Evolutionary conservation across 2,113 vertebrate genomes (phyloP).

Genomic region (Balaeniceps rex): DNA sequence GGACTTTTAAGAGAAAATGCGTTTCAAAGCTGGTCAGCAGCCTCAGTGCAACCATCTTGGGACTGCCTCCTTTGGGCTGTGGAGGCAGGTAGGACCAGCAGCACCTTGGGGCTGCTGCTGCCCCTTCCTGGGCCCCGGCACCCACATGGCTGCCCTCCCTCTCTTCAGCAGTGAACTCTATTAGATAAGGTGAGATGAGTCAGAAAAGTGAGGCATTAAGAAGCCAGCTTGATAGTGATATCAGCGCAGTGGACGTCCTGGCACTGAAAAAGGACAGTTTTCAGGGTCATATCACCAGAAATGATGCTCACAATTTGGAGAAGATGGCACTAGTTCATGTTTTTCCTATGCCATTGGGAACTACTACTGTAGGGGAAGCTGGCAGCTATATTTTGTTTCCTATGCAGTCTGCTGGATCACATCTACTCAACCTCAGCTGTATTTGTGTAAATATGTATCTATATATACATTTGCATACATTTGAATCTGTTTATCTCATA

Average conservation of each 20-base stretch:
- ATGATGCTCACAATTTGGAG: not conserved
- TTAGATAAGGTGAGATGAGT: not conserved
- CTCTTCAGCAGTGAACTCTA: not conserved
- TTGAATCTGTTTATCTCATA: not conserved
- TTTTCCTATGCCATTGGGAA: not conserved
- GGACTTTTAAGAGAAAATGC: not conserved
- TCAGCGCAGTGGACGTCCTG: not conserved
- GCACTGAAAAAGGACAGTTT: not conserved
- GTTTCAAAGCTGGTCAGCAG: not conserved
- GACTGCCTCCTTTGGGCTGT: not conserved
- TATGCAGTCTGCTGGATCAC: not conserved
- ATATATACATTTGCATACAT: slow-evolving; percentile 4
- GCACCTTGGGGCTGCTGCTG: not conserved
- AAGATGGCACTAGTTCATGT: not conserved
- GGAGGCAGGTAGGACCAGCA: not conserved
- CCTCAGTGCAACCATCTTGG: not conserved
- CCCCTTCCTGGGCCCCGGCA: not conserved
- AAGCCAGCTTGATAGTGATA: not conserved
- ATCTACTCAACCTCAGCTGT: not conserved
- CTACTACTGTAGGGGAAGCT: not conserved
- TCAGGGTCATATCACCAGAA: not conserved
- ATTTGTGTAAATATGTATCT: slow-evolving; percentile 7
- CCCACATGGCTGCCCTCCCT: not conserved
- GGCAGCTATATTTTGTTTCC: not conserved
- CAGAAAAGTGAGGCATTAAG: not conserved